Conservation (phyloP, 2,113 vertebrate species). For the Notarius quadriscutis region DNA sequence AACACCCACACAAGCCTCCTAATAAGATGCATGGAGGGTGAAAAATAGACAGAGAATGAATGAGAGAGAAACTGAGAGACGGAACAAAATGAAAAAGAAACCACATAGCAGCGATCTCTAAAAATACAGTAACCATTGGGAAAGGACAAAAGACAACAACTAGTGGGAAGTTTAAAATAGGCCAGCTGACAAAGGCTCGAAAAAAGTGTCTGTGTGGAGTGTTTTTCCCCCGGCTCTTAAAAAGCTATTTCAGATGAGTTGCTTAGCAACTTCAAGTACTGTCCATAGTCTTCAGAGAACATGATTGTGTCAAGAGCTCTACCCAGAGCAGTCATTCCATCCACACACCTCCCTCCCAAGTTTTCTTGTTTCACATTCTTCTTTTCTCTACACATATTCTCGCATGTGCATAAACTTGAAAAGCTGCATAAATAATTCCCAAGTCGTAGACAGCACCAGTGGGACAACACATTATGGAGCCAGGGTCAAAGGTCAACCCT, state of each 20-base stretch:
- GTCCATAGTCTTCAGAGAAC: constrained; percentile 38
- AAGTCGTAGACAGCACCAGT: neutral
- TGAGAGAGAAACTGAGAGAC: neutral
- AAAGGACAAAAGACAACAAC: constrained; percentile 37
- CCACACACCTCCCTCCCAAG: neutral
- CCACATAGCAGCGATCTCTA: constrained; percentile 35
- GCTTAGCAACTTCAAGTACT: constrained; percentile 49
- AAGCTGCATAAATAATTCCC: constrained; percentile 9
- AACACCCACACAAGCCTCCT: constrained; percentile 34
- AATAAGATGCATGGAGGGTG: constrained; percentile 8
- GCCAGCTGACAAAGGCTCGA: constrained; percentile 33
- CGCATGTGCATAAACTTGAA: constrained; percentile 8
- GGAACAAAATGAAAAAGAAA: constrained; percentile 21
- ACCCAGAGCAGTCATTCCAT: constrained; percentile 15
- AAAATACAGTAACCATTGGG: constrained; percentile 47
- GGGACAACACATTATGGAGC: constrained; percentile 9
- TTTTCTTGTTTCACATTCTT: neutral
- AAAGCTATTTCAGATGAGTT: constrained; percentile 48
- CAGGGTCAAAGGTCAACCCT: constrained; percentile 34
- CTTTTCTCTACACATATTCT: neutral
- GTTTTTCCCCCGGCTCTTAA: constrained; percentile 32
- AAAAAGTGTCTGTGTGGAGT: constrained; percentile 21
- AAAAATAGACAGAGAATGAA: constrained; percentile 25
- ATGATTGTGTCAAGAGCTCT: constrained; percentile 43
- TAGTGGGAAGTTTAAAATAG: constrained; percentile 48